These are phyloP conservation scores for Eugnorisma glareosa DNA, from an alignment of 2,888 invertebrate genomes.

Conservation along the genomic window DNA sequence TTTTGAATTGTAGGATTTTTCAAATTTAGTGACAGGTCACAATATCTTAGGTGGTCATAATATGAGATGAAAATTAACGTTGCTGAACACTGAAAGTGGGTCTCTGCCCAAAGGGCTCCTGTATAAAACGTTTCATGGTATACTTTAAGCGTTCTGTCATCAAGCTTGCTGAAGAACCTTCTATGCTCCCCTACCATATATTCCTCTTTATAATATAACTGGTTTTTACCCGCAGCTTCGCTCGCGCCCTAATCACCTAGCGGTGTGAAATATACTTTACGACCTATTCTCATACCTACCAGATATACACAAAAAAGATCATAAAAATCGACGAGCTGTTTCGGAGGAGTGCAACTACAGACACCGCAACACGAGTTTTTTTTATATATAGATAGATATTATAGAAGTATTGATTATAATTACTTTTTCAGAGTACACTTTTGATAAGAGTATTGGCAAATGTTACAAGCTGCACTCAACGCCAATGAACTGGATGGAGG, in stretches of 20 bases:
- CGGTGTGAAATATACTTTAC: no score
- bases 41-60: neutral
- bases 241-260: no score
- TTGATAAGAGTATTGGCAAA: slow-evolving; percentile 69
- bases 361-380: no score
- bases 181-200: neutral
- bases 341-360: no score
- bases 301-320: no score
- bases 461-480: slow-evolving; percentile 82
- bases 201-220: neutral
- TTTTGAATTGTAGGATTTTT: neutral
- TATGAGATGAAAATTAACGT: neutral
- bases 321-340: no score
- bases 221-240: no score
- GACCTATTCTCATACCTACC: no score
- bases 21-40: neutral
- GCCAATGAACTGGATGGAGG: slow-evolving; percentile 79
- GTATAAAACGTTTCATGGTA: neutral
- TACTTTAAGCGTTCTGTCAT: neutral
- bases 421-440: slow-evolving; percentile 74
- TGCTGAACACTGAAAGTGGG: neutral
- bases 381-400: no score
- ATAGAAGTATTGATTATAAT: neutral
- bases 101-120: neutral
- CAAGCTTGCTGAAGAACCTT: neutral